These are phyloP conservation scores for Ophion obscuratus DNA, from an alignment of 2,888 invertebrate genomes.

Conservation along the genomic window DNA sequence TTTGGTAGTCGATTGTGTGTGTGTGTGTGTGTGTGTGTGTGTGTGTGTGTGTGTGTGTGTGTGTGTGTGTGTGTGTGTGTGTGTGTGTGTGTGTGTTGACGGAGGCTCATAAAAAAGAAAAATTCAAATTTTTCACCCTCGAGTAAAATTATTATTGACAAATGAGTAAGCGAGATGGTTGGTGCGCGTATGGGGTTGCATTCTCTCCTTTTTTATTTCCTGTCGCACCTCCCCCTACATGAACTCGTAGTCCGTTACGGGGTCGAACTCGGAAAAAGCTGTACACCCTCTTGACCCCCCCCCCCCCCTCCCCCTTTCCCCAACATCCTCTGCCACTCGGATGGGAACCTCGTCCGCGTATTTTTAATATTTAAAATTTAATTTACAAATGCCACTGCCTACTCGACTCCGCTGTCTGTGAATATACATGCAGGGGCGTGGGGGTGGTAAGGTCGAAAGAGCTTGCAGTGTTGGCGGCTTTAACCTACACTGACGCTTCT, in stretches of 20 bases:
- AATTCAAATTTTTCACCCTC: slow-evolving; percentile 82
- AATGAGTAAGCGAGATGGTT: slow-evolving; percentile 81
- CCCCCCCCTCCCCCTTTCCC: slow-evolving; percentile 6
- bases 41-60: no score
- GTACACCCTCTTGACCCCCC: slow-evolving; percentile 43
- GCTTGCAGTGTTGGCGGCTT: slow-evolving; percentile 49
- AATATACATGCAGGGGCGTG: slow-evolving; percentile 49
- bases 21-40: no score
- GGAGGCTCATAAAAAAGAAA: slow-evolving; percentile 62
- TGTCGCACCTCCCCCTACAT: slow-evolving; percentile 25
- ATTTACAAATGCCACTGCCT: slow-evolving; percentile 83
- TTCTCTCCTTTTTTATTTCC: slow-evolving; percentile 39
- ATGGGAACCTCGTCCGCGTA: slow-evolving; percentile 74
- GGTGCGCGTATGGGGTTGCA: slow-evolving; percentile 50
- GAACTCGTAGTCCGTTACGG: slow-evolving; percentile 48
- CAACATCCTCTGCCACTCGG: slow-evolving; percentile 6
- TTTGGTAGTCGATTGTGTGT: slow-evolving; percentile 21
- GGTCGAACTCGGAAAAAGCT: slow-evolving; percentile 60
- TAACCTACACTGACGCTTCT: slow-evolving; percentile 55
- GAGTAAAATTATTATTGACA: slow-evolving; percentile 84
- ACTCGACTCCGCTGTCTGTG: slow-evolving; percentile 69
- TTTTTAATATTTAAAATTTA: slow-evolving; percentile 84
- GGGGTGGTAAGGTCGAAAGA: slow-evolving; percentile 32
- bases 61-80: no score
- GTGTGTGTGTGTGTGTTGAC: slow-evolving; percentile 1